phyloP scores from a whole-genome alignment of 2,888 invertebrate species.

The Tortricodes alternella region DNA sequence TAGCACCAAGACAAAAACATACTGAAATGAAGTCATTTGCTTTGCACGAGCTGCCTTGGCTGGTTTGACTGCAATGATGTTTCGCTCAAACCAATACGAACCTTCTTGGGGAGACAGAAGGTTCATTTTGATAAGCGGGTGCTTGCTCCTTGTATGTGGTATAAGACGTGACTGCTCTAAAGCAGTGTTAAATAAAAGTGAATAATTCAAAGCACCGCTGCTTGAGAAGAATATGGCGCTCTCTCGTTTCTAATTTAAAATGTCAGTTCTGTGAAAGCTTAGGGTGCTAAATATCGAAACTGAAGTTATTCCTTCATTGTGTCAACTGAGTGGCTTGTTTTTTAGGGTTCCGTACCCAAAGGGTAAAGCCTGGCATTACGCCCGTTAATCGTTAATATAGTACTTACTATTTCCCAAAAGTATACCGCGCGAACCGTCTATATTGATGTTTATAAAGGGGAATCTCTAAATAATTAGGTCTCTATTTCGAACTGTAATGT shows the following conservation, averaged over 20 bases:
- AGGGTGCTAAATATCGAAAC: too few species aligned
- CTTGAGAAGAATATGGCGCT: background rate
- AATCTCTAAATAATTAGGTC: too few species aligned
- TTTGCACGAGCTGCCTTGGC: conserved; percentile 1
- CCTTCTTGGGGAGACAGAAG: background rate
- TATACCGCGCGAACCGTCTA: too few species aligned
- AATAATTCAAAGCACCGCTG: conserved; percentile 47
- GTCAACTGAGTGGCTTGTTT: background rate
- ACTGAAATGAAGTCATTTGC: conserved; percentile 11
- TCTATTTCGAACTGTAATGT: too few species aligned
- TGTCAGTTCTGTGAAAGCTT: conserved; percentile 52
- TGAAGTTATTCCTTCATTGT: too few species aligned
- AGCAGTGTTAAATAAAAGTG: conserved; percentile 30
- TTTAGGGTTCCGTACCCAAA: too few species aligned
- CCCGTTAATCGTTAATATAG: too few species aligned
- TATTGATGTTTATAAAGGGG: too few species aligned
- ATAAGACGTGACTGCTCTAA: conserved; percentile 19
- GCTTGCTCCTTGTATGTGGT: background rate
- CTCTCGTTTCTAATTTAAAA: conserved; percentile 56
- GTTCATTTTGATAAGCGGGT: background rate
- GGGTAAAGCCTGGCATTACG: too few species aligned
- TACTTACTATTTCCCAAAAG: too few species aligned
- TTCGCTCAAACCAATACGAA: background rate
- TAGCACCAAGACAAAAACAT: background rate
- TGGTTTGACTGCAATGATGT: background rate